Percentiles rank a stretch among this genome's conserved stretches.
Conservation (phyloP, 2,113 vertebrate genomes). For the Opisthocomus hoazin region DNA sequence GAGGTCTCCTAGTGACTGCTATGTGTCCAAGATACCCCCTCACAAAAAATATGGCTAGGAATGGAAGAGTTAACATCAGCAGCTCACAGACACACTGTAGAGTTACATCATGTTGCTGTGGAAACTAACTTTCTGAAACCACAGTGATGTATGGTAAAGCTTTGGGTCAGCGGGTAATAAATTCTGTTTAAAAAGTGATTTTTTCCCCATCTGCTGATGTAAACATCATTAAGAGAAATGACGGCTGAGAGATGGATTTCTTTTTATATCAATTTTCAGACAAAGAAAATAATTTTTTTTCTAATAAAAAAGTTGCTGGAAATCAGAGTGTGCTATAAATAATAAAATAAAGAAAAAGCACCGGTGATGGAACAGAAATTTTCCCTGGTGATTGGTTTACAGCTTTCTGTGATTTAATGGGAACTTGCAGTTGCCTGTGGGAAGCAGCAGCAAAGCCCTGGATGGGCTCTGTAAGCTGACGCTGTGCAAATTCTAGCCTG, state of each 20-base stretch:
- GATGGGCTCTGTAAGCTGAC: background rate
- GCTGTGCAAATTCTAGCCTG: background rate
- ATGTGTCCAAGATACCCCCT: background rate
- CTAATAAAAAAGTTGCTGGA: conserved; percentile 53
- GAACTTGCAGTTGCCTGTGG: conserved; percentile 4
- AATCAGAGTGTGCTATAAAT: conserved; percentile 59
- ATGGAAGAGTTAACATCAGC: conserved; percentile 66
- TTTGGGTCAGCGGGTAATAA: conserved; percentile 79
- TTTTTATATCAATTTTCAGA: conserved; percentile 66
- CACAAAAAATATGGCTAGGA: background rate
- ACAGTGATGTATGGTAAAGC: conserved; percentile 69
- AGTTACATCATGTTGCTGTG: conserved; percentile 74
- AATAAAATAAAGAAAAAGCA: conserved; percentile 58
- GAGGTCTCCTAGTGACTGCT: background rate
- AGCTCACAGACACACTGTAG: background rate
- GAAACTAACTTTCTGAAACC: conserved; percentile 75
- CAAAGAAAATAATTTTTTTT: conserved; percentile 60
- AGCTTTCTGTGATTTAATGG: conserved; percentile 48
- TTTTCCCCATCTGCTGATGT: conserved; percentile 74
- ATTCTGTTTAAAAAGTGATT: conserved; percentile 77
- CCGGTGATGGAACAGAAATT: conserved; percentile 52
- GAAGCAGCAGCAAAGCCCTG: conserved; percentile 10
- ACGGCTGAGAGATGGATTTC: conserved; percentile 65
- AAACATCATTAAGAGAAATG: conserved; percentile 74
- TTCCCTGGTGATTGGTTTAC: conserved; percentile 53